phyloP scores from a whole-genome alignment of 2,113 vertebrate genomes.

The Rhinolophus sinicus region DNA sequence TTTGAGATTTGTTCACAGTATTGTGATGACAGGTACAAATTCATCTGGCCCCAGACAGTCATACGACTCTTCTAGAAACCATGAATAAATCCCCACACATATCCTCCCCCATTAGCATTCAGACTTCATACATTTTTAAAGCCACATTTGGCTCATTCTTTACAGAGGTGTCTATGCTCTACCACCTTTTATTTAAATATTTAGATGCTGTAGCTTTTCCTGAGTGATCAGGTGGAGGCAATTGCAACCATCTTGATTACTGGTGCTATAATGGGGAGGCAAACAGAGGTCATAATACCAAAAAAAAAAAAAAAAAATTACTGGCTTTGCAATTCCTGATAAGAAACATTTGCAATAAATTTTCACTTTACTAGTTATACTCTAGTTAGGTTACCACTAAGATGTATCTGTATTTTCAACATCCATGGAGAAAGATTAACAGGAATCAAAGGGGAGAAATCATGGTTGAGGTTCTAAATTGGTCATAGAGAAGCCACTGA shows the following conservation, averaged over 20 bases:
- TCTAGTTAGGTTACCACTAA: not conserved
- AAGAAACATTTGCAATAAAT: not conserved
- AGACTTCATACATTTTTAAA: not conserved
- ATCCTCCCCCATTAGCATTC: not conserved
- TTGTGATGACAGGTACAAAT: not conserved
- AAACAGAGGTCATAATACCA: not conserved
- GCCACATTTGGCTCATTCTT: not conserved
- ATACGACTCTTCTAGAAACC: not conserved
- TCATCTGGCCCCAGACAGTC: not conserved
- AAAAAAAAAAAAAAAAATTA: not conserved
- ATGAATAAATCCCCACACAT: not conserved
- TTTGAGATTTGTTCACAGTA: not conserved
- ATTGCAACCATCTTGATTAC: not conserved
- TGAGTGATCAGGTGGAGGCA: not conserved
- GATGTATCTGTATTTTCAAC: not conserved
- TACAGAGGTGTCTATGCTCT: not conserved
- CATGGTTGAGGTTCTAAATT: not conserved
- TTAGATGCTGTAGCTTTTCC: not conserved
- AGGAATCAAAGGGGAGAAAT: conserved; percentile 1
- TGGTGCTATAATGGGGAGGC: not conserved
- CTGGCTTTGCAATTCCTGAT: not conserved
- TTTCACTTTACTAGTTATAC: not conserved
- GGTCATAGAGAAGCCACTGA: not conserved
- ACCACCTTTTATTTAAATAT: not conserved
- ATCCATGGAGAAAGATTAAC: not conserved